Conservation (phyloP, 2,113 vertebrate species). For the Poeciliopsis turrubarensis region DNA sequence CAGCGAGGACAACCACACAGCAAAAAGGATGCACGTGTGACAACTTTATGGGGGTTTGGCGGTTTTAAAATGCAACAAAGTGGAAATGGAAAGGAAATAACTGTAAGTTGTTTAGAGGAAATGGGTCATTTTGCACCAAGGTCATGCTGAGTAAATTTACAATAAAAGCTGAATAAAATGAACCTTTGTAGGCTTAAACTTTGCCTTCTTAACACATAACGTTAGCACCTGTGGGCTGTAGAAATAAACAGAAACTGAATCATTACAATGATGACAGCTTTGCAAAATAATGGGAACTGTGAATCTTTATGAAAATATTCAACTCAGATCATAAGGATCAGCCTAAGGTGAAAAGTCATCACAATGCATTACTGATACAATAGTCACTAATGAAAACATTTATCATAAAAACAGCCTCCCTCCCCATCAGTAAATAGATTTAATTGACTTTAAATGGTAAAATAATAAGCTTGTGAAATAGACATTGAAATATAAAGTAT, state of each 20-base stretch:
- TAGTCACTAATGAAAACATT: background rate
- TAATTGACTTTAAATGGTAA: too few species aligned
- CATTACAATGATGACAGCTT: background rate
- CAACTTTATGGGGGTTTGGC: background rate
- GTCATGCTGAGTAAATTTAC: constrained; percentile 29
- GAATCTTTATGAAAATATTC: too few species aligned
- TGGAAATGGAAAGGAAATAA: constrained; percentile 43
- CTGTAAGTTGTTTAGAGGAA: constrained; percentile 61
- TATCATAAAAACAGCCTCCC: too few species aligned
- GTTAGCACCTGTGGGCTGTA: background rate
- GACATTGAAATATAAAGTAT: too few species aligned
- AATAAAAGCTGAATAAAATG: constrained; percentile 40
- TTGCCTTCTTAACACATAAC: background rate
- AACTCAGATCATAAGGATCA: background rate
- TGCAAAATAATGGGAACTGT: background rate
- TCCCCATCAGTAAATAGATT: too few species aligned
- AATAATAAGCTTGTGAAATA: too few species aligned
- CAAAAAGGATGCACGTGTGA: constrained; percentile 43
- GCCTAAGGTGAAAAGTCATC: background rate
- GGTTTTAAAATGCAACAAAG: constrained; percentile 23
- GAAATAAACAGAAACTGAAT: background rate
- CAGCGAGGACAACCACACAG: constrained; percentile 36
- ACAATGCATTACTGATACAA: background rate
- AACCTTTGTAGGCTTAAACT: background rate
- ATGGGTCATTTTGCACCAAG: constrained; percentile 33